Conservation (phyloP, 2,797 vertebrate species). For the Takifugu rubripes region DNA sequence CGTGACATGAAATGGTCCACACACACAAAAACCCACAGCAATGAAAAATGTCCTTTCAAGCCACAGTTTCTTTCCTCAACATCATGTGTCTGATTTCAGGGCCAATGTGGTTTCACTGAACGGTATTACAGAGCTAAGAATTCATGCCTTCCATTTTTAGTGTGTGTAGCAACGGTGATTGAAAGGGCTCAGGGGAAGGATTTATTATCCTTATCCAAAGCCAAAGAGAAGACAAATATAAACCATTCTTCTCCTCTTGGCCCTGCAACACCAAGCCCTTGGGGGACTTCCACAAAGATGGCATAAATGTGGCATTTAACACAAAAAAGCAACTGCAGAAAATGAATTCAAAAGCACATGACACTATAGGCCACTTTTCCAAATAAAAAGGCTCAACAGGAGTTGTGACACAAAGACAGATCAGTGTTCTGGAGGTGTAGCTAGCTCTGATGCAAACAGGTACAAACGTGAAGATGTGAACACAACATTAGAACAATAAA, state of each 20-base stretch:
- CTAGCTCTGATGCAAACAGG: no score
- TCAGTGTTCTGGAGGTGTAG: no score
- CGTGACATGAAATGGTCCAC: constrained; percentile 17
- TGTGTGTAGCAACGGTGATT: constrained; percentile 35
- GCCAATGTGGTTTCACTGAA: constrained; percentile 26
- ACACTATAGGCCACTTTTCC: no score
- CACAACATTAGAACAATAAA: not conserved
- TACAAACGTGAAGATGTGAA: not conserved
- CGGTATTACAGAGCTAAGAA: constrained; percentile 31
- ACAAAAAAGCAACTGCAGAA: no score
- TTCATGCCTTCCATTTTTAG: constrained; percentile 32
- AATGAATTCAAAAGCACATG: no score
- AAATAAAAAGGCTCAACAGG: no score
- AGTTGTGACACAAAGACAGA: no score
- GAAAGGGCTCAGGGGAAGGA: constrained; percentile 42
- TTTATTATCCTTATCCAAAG: constrained; percentile 64
- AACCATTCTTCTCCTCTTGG: constrained; percentile 43
- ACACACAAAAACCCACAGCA: constrained; percentile 8
- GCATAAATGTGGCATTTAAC: constrained; percentile 23
- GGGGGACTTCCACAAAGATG: constrained; percentile 28
- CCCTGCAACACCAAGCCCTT: constrained; percentile 29
- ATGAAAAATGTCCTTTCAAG: constrained; percentile 25
- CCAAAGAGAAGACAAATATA: constrained; percentile 57
- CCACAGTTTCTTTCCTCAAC: constrained; percentile 2
- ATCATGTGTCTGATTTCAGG: constrained; percentile 28